Evolutionary conservation across 2,113 vertebrate species (phyloP).

Genomic region (Phylloscopus trochiloides): DNA sequence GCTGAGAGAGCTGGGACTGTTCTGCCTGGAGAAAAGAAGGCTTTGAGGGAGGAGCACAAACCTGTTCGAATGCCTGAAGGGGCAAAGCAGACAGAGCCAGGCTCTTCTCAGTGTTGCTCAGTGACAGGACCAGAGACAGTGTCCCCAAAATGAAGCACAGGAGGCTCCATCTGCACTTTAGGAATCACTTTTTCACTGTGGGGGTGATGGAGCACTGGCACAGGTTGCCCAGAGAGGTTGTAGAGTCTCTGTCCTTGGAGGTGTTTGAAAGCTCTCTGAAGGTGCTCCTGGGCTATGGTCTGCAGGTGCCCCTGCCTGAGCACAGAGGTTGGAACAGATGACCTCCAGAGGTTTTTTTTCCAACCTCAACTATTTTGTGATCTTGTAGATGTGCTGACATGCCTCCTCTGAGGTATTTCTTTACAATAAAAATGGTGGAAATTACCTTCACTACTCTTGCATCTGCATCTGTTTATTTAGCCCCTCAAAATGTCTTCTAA

Average conservation of each 20-base stretch:
- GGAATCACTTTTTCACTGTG: neutral
- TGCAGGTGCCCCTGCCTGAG: neutral
- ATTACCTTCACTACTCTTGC: neutral
- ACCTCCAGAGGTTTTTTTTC: neutral
- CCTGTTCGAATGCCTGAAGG: neutral
- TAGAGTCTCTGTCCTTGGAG: neutral
- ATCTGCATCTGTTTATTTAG: neutral
- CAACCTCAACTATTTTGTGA: neutral
- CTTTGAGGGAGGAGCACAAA: neutral
- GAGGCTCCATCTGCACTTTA: neutral
- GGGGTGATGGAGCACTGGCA: neutral
- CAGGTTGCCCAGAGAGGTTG: neutral
- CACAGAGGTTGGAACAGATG: neutral
- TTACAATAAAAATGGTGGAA: neutral
- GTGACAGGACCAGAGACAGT: neutral
- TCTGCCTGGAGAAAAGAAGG: neutral
- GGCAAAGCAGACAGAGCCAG: neutral
- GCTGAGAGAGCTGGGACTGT: neutral
- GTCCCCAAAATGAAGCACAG: neutral
- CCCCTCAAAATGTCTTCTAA: neutral
- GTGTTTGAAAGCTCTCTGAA: neutral
- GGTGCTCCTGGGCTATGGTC: rapidly evolving
- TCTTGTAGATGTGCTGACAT: neutral
- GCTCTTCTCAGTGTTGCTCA: neutral
- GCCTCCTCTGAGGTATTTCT: neutral